Conservation (phyloP, 2,888 invertebrate genomes). For the Oasisia sp. region DNA sequence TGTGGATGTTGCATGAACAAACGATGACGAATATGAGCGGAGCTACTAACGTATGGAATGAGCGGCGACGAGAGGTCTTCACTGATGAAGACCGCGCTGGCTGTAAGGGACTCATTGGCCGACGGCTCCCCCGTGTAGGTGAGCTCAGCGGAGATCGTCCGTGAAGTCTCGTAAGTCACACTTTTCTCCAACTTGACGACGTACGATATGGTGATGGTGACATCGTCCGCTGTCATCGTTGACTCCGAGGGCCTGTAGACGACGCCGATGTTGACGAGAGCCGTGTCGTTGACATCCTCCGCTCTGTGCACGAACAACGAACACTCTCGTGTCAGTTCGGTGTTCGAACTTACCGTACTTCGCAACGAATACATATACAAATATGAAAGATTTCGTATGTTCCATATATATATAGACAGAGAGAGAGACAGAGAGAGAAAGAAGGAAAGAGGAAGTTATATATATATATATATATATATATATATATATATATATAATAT, state of each 20-base stretch:
- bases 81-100: neutral
- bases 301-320: conserved; percentile 50
- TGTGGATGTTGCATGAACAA: neutral
- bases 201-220: neutral
- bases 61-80: neutral
- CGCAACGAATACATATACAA: too few relatives aligned
- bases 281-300: neutral
- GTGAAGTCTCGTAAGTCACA: neutral
- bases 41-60: neutral
- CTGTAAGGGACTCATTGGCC: neutral
- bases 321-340: conserved; percentile 13
- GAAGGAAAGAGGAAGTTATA: too few relatives aligned
- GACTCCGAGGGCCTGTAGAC: neutral
- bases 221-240: neutral
- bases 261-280: neutral
- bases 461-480: too few relatives aligned
- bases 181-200: neutral
- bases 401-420: too few relatives aligned
- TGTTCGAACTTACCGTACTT: too few relatives aligned
- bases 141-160: neutral
- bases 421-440: too few relatives aligned
- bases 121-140: neutral
- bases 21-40: neutral
- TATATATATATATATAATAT: too few relatives aligned
- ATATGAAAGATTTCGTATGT: too few relatives aligned